A percentile compares a stretch with the other conserved stretches of the same genome.
Conservation (phyloP, 2,797 vertebrate genomes). For the Balearica regulorum region DNA sequence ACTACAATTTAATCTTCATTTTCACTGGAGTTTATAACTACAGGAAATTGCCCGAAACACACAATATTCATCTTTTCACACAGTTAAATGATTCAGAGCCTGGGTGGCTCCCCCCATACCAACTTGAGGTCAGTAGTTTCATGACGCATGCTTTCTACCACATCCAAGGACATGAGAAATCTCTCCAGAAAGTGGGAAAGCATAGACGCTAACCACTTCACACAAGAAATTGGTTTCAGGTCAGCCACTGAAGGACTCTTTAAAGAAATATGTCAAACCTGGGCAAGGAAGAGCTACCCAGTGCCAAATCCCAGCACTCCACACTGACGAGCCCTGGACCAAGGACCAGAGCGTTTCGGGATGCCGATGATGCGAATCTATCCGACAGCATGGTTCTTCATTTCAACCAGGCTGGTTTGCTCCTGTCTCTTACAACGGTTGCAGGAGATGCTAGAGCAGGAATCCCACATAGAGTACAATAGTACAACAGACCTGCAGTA, state of each 20-base stretch:
- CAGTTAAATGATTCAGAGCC: neutral
- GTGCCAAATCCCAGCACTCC: neutral
- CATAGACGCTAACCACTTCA: neutral
- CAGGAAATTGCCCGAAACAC: neutral
- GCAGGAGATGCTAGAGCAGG: neutral
- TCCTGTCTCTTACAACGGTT: neutral
- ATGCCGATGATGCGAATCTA: neutral
- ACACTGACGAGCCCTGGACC: neutral
- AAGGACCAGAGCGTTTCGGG: neutral
- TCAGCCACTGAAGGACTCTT: neutral
- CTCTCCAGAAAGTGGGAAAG: neutral
- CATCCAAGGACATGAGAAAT: neutral
- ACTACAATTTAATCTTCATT: neutral
- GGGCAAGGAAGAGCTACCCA: neutral
- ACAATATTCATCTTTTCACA: neutral
- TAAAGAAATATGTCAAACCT: neutral
- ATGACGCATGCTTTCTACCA: neutral
- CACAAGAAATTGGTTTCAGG: neutral
- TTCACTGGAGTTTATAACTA: neutral
- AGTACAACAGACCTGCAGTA: conserved; percentile 8
- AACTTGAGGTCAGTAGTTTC: neutral
- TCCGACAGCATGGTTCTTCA: neutral
- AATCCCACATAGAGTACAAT: neutral
- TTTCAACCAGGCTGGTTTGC: neutral
- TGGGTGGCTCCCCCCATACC: neutral